phyloP scores from a whole-genome alignment of 2,113 vertebrate species.

The Accipiter virgatus region DNA sequence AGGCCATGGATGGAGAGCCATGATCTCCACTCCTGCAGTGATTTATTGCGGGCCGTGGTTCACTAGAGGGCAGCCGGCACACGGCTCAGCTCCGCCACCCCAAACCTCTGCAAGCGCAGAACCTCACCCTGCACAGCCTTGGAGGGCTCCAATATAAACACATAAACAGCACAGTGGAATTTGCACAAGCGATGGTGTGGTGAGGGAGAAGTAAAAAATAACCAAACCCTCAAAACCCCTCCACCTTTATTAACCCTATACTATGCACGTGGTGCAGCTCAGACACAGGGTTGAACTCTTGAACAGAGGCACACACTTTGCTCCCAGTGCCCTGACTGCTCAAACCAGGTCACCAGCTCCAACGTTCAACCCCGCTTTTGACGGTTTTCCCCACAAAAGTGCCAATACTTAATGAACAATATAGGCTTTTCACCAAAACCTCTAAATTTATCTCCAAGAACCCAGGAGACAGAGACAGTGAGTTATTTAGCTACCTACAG shows the following conservation, averaged over 20 bases:
- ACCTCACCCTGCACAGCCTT: neutral
- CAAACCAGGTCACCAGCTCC: neutral
- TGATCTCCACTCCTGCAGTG: accelerated
- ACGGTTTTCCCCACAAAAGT: neutral
- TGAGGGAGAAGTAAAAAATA: neutral
- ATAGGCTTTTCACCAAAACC: neutral
- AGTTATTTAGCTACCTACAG: neutral
- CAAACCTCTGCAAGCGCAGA: neutral
- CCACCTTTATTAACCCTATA: neutral
- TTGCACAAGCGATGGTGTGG: accelerated
- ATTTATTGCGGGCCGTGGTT: neutral
- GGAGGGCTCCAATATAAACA: accelerated
- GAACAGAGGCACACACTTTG: neutral
- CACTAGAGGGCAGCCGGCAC: slow-evolving; percentile 58
- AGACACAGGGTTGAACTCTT: neutral
- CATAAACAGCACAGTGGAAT: accelerated
- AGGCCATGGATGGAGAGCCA: accelerated
- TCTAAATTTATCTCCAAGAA: neutral
- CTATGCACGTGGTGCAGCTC: accelerated
- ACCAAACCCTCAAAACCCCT: no score
- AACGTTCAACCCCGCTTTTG: neutral
- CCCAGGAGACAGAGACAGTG: neutral
- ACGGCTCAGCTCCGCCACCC: neutral
- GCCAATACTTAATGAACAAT: neutral
- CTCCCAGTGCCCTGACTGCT: neutral